Base-by-base conservation (phyloP, 2,888 invertebrate genomes). In the Epiblema foenella region DNA sequence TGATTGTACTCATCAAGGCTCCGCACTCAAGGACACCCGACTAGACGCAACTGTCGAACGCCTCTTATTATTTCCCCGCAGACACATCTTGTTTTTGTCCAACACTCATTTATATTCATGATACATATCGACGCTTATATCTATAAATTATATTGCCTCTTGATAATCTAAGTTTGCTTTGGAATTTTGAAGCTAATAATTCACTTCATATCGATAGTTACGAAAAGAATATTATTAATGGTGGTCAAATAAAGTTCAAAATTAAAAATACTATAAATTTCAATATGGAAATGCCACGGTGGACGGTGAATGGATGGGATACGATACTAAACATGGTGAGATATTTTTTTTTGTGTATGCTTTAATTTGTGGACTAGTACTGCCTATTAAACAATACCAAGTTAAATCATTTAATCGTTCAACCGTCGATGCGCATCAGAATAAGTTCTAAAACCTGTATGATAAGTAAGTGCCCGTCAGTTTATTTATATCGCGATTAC, bases 1-100 rank as follows among this genome's bases (percentile, higher is more conserved):
- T 93, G 91, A 93, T 90, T 93, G 93, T 92, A 92, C 93, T 91
- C 93, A 93, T 93, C 93, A 92, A 93, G 93, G 93, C 91, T 93
- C 90, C 91, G 85, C 88, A 88, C 89, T 92, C 93, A 93, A 93
- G 93, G 93, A 93, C 93, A 91, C 83, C 80, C 87, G 85, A 85
- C 90, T 91, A 90, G 92, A 88, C 91, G 86, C 83, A 81, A 81
- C 83, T 86, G 89, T 89, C 89, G 85, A 87, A 87, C 86, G 89
- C 82, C 87, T 90, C 89, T 91, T 91, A 90, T 92, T 92, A 91
- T 91, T 91, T 90, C 87, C 87, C 87, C 82, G 79, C 87, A 87
- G 87, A 89, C 88, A 90, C 86, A 91, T 91, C 90, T 91, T 82
- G 91, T 91, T 91, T 93, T 91, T 92, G 90, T 89, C 86, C 81